phyloP scores from a whole-genome alignment of 1,140 invertebrate species.

The Sesamia nonagrioides region DNA sequence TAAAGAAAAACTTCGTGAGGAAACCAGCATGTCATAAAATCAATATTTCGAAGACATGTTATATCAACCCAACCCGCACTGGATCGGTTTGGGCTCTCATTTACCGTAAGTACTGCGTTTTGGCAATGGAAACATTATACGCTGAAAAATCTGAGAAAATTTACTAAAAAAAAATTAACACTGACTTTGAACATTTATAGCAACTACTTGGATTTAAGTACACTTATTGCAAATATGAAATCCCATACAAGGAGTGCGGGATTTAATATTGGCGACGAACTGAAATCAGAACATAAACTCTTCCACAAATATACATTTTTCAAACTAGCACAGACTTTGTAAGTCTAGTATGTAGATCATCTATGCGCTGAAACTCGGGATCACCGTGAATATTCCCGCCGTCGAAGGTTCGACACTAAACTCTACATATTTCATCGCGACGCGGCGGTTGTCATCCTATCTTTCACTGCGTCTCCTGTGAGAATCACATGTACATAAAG shows the following conservation, averaged over 20 bases:
- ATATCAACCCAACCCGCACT: no score
- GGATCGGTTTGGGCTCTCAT: no score
- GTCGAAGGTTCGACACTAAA: constrained; percentile 53
- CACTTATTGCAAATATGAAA: background rate
- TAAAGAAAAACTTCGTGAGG: no score
- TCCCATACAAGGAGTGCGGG: no score
- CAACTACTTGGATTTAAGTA: background rate
- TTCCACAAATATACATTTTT: constrained; percentile 40
- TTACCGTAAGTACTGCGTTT: no score
- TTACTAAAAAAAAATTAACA: background rate
- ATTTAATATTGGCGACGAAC: no score
- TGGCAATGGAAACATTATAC: no score
- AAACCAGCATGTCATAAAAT: no score
- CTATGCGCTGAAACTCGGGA: constrained; percentile 9
- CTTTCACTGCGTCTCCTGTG: constrained; percentile 62
- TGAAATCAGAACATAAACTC: constrained; percentile 30
- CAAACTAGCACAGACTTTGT: constrained; percentile 19
- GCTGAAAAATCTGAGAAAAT: no score
- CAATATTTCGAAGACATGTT: no score
- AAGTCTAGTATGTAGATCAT: constrained; percentile 21
- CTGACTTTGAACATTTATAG: background rate
- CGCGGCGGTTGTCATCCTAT: constrained; percentile 37
- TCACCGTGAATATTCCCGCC: constrained; percentile 31
- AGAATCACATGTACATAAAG: constrained; percentile 71
- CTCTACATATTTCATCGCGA: constrained; percentile 59